Evolutionary conservation across 37 sponge, comb jelly and placozoan species (phyloP), one percentile per base, ranked within the genome.

Genomic region (Chondrilla cf. caribensis): DNA sequence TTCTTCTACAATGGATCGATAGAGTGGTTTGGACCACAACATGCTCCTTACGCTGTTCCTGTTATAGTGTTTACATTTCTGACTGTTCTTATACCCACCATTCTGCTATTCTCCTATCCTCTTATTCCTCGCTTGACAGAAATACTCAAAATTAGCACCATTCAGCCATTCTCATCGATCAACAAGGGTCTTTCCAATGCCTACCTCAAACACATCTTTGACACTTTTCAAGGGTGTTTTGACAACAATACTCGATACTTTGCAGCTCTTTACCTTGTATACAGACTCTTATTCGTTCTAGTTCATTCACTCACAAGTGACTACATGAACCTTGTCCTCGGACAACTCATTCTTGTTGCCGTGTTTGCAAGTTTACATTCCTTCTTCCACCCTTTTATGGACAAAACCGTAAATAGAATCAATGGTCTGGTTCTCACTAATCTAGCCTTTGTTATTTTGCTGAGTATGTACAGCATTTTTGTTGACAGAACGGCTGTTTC

Each of bases 161-260:
- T 73, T 39, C 41, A 15, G 24, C 76, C 24, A 32, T 39, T 73
- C 1, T 33, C 35, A 26, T 67, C 31, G 68, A 29, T 67, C 29
- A 67, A 33, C 35, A 33, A 28, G 35, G 35, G 29, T 32, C 35
- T 67, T 4, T 33, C 35, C 32, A 67, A 17, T 33, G 17, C 68
- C n/a, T 67, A 67, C 68, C 18, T 73, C 2, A 73, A 14, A 40
- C 24, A 22, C 76, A 37, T 73, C 76, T 73, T 14, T 73, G 76
- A 73, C 25, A 73, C 40, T 25, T 73, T 73, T 25, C 76, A 73
- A 73, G 76, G 76, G 21, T 73, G 76, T 37, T 73, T 73, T n/a
- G 36, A 73, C 1, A 19, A 37, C 8, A 73, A 40, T 42, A 40
- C 44, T 2, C 44, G 44, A 18, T 73, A 22, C 76, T 73, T 73